These are phyloP conservation scores for Drosophila nigromelanica DNA, from an alignment of 1,140 invertebrate genomes.

Conservation along the genomic window DNA sequence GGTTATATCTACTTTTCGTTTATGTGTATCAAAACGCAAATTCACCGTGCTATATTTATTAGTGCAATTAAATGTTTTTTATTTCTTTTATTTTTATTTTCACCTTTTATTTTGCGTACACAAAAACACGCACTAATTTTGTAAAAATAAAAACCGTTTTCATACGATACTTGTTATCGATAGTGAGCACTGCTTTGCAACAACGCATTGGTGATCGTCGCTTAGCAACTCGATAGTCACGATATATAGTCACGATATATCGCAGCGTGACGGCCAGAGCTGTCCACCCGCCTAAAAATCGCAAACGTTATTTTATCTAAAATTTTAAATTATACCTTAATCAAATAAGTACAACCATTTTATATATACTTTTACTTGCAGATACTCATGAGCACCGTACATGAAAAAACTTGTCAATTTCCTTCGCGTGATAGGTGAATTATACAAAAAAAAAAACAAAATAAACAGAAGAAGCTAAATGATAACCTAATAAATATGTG, in stretches of 20 bases:
- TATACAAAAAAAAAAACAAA: slow-evolving; percentile 55
- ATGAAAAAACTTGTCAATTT: slow-evolving; percentile 84
- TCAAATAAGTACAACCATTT: neutral
- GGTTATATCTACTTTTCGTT: slow-evolving; percentile 47
- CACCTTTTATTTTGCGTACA: neutral
- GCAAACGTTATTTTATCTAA: neutral
- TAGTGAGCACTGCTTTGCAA: neutral
- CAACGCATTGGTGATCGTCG: neutral
- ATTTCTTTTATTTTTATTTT: neutral
- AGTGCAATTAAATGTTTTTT: neutral
- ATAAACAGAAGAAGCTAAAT: slow-evolving; percentile 47
- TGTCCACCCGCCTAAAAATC: neutral
- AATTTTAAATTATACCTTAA: neutral
- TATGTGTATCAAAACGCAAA: slow-evolving; percentile 7
- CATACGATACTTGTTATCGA: neutral
- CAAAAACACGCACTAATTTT: neutral
- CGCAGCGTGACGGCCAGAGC: neutral
- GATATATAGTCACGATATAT: slow-evolving; percentile 14
- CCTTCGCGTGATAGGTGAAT: slow-evolving; percentile 84
- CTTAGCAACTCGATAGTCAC: neutral
- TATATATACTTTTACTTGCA: slow-evolving; percentile 80
- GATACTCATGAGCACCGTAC: slow-evolving; percentile 84
- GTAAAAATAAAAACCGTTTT: neutral
- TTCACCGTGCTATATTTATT: neutral
- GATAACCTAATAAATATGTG: slow-evolving; percentile 49